Base-by-base conservation (phyloP, 2,113 vertebrate genomes). In the Microcebus tavaratra region DNA sequence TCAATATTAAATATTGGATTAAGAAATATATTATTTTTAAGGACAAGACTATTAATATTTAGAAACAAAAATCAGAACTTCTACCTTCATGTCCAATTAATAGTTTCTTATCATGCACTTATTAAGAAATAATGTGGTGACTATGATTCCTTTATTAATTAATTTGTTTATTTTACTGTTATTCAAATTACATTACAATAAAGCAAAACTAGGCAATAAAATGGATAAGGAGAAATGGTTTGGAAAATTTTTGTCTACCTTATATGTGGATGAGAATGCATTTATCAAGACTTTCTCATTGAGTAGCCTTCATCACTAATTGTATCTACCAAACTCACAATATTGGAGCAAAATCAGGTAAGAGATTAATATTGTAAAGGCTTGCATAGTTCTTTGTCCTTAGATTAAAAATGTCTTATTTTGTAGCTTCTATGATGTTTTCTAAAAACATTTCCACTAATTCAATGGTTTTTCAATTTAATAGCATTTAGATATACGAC, bases 271-370 rank as follows among this genome's bases (percentile, higher is more conserved):
- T 61, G 8, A 84, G 10, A 97, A 91, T 23, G 7, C 39, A 88
- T 95, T 97, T 96, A 10, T 1, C 70, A 57, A 50, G 20, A 10
- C 48, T 81, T 97, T 97, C 59, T 92, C 92, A 1, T 31, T 57
- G 48, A n/a, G 10, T 8, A 48, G 1, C 0, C 17, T 72, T 83
- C 31, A 78, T 29, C 36, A 53, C 11, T 84, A 57, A 79, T 88
- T n/a, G 2, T 84, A 76, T 48, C n/a, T 80, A 65, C 3, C 55
- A 76, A 97, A 65, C 29, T 79, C 81, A 67, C 34, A 59, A n/a
- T 12, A 55, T 0, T 48, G 12, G 10, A 57, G 21, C 8, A 94
- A 48, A 70, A 84, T 87, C 21, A 53, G 27, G 9, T 76, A 90
- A 88, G 15, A 90, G 57, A 55, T 4, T 13, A 78, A 29, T 20